A percentile compares a stretch with the other conserved stretches of the same genome.
phyloP scores from a whole-genome alignment of 2,888 invertebrate genomes.

The Tupiocoris notatus region DNA sequence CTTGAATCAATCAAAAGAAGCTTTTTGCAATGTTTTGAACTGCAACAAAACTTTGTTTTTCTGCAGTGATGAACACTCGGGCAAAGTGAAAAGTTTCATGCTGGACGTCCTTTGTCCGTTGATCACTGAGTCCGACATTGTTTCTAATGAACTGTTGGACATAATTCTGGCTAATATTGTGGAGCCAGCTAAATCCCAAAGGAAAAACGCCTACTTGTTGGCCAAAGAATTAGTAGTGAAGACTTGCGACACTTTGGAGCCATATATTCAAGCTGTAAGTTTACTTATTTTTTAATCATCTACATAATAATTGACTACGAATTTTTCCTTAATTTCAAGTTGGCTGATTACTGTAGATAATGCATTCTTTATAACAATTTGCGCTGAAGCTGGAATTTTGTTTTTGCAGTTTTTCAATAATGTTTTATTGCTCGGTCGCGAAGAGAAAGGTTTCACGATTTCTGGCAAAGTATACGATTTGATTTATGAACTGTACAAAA shows the following conservation, averaged over 20 bases:
- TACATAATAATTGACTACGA: too few relatives aligned
- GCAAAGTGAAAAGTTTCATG: slow-evolving; percentile 95
- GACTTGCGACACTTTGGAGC: slow-evolving; percentile 88
- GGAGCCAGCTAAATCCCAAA: slow-evolving; percentile 86
- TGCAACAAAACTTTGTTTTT: slow-evolving; percentile 50
- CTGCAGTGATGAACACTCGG: slow-evolving; percentile 93
- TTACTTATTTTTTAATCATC: too few relatives aligned
- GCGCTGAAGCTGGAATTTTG: slow-evolving; percentile 54
- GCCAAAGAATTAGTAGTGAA: slow-evolving; percentile 90
- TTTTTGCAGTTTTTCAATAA: slow-evolving; percentile 86
- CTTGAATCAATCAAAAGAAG: not conserved
- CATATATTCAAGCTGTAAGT: slow-evolving; percentile 88
- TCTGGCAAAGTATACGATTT: slow-evolving; percentile 88
- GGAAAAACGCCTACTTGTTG: slow-evolving; percentile 83
- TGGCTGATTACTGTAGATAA: too few relatives aligned
- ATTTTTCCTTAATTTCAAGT: too few relatives aligned
- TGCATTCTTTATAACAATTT: too few relatives aligned
- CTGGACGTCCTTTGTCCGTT: slow-evolving; percentile 91
- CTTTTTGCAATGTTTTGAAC: not conserved
- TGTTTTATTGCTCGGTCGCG: slow-evolving; percentile 87
- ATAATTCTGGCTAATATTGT: slow-evolving; percentile 91
- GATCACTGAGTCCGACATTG: slow-evolving; percentile 92
- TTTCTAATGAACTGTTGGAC: slow-evolving; percentile 90
- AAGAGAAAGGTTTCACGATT: slow-evolving; percentile 75
- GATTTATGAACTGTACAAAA: slow-evolving; percentile 92